Percentiles rank a stretch among this genome's conserved stretches.
These are phyloP conservation scores for Vespertilio murinus DNA, from an alignment of 2,797 vertebrate genomes.

Conservation along the genomic window DNA sequence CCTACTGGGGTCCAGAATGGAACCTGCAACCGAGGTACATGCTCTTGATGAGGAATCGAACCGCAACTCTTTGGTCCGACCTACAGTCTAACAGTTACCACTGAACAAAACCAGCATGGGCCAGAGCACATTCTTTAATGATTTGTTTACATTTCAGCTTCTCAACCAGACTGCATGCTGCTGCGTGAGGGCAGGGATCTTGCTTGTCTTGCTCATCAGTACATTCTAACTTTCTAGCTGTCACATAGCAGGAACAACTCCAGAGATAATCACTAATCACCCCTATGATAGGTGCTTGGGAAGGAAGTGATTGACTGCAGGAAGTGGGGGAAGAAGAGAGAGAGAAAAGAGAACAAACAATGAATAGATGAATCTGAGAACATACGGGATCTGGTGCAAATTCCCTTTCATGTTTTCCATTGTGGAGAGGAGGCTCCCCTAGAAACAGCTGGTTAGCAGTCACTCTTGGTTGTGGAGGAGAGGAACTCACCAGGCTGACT, in stretches of 20 bases:
- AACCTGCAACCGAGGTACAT: too few species aligned
- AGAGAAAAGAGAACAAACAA: not conserved
- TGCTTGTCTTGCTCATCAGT: not conserved
- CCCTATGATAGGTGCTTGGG: not conserved
- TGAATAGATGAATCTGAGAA: not conserved
- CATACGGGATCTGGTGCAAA: not conserved
- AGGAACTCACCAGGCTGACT: not conserved
- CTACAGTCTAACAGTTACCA: too few species aligned
- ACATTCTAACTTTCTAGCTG: not conserved
- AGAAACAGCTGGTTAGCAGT: not conserved
- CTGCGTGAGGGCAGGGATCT: not conserved
- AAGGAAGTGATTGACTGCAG: not conserved
- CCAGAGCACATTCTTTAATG: not conserved
- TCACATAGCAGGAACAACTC: not conserved
- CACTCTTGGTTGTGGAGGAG: not conserved
- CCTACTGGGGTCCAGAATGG: too few species aligned
- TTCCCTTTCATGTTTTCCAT: not conserved
- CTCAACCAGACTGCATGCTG: not conserved
- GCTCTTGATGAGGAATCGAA: too few species aligned
- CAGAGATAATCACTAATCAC: not conserved
- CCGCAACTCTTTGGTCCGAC: too few species aligned
- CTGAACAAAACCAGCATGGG: too few species aligned
- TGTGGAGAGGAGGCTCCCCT: not conserved
- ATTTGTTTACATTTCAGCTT: not conserved
- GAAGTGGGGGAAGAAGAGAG: not conserved